Percentiles rank a stretch among this genome's conserved stretches.
Conservation (phyloP, 2,113 vertebrate genomes). For the Melanerpes aurifrons region DNA sequence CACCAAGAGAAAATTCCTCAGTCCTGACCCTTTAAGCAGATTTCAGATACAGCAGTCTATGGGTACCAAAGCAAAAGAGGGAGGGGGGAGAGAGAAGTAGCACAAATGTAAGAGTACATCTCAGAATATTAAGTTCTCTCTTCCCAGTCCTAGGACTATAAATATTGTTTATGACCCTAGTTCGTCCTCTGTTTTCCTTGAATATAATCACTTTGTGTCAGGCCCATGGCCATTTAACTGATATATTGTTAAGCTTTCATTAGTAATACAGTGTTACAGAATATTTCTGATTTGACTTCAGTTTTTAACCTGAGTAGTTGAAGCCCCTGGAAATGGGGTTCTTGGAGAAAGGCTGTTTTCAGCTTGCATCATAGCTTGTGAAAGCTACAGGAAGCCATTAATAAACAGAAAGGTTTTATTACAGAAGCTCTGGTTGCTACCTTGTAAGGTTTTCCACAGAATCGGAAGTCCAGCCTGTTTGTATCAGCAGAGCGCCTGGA, state of each 20-base stretch:
- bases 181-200: background rate
- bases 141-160: background rate
- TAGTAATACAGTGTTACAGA: background rate
- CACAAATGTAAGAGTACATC: background rate
- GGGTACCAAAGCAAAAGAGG: background rate
- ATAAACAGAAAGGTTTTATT: constrained; percentile 46
- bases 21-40: background rate
- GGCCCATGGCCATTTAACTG: background rate
- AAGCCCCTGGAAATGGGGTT: background rate
- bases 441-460: constrained; percentile 27
- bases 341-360: background rate
- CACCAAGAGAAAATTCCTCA: background rate
- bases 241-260: background rate
- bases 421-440: constrained; percentile 5
- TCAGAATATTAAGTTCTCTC: background rate
- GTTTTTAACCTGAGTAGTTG: background rate
- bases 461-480: constrained; percentile 19
- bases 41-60: background rate
- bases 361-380: background rate
- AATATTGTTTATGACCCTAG: background rate
- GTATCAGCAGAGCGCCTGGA: constrained; percentile 23
- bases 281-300: background rate
- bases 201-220: background rate
- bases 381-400: constrained; percentile 39
- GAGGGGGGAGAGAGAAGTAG: background rate